These are phyloP conservation scores for Mus spicilegus DNA, from an alignment of 2,113 vertebrate species.

Conservation along the genomic window DNA sequence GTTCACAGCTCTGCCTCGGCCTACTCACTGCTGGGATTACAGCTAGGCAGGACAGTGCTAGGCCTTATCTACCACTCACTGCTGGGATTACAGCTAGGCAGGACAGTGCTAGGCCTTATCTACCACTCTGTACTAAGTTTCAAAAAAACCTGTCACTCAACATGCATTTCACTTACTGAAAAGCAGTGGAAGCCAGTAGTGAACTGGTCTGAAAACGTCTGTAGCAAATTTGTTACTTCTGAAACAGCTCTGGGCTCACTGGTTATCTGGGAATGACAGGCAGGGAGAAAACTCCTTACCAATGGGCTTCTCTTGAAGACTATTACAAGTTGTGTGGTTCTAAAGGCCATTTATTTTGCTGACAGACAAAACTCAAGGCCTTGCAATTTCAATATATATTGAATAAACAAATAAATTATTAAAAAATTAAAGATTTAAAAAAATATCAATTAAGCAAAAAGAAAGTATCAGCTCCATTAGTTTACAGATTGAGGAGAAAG, in stretches of 20 bases:
- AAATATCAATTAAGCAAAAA: constrained; percentile 1
- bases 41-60: not conserved
- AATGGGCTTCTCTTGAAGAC: constrained; percentile 40
- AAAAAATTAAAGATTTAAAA: not conserved
- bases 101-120: not conserved
- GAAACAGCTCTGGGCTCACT: not conserved
- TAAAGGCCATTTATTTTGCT: constrained; percentile 10
- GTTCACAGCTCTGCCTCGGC: not conserved
- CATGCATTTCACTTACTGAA: not conserved
- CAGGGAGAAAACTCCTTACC: constrained; percentile 5
- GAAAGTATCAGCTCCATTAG: not conserved
- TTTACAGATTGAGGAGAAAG: not conserved
- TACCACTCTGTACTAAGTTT: not conserved
- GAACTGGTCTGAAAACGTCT: not conserved
- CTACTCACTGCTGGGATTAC: not conserved
- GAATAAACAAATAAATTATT: constrained; percentile 45
- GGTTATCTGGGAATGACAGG: not conserved
- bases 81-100: not conserved
- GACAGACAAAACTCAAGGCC: not conserved
- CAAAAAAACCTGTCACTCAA: not conserved
- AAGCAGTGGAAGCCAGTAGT: not conserved
- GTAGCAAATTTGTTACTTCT: not conserved
- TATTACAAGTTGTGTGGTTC: not conserved
- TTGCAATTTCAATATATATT: constrained; percentile 38
- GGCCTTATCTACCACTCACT: not conserved